These are phyloP conservation scores for Channallabes apus DNA, from an alignment of 2,797 vertebrate genomes.

Conservation along the genomic window DNA sequence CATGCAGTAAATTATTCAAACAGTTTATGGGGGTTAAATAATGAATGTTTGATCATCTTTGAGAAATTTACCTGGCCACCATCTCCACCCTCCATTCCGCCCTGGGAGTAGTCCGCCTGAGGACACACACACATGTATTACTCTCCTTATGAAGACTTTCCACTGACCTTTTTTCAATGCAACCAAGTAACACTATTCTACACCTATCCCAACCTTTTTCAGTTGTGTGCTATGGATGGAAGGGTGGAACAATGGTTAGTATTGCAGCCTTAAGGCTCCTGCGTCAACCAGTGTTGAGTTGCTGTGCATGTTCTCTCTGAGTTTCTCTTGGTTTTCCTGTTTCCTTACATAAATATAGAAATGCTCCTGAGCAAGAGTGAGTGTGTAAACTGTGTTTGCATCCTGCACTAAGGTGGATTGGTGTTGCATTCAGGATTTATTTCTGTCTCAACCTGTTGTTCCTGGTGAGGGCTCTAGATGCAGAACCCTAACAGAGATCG, in stretches of 20 bases:
- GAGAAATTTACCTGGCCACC: slow-evolving; percentile 74
- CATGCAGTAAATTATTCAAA: background rate
- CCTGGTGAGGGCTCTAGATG: background rate
- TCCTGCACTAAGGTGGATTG: background rate
- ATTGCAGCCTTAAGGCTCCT: background rate
- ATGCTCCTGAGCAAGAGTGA: background rate
- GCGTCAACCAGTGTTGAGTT: background rate
- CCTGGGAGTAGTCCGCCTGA: slow-evolving; percentile 74
- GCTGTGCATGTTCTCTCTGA: background rate
- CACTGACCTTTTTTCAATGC: background rate
- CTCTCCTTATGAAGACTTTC: background rate
- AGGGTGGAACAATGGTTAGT: background rate
- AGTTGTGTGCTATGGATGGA: background rate
- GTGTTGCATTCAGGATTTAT: background rate
- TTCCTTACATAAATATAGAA: background rate
- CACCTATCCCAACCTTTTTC: background rate
- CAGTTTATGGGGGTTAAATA: background rate
- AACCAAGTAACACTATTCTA: background rate
- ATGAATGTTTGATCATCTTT: background rate
- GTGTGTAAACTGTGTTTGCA: background rate
- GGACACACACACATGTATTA: slow-evolving; percentile 20
- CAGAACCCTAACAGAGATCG: background rate
- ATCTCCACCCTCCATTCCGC: slow-evolving; percentile 77
- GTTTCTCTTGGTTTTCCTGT: background rate
- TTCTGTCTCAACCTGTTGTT: background rate